These are phyloP conservation scores for Porites divaricata DNA, from an alignment of 92 coral and sea anemone genomes.

Conservation along the genomic window DNA sequence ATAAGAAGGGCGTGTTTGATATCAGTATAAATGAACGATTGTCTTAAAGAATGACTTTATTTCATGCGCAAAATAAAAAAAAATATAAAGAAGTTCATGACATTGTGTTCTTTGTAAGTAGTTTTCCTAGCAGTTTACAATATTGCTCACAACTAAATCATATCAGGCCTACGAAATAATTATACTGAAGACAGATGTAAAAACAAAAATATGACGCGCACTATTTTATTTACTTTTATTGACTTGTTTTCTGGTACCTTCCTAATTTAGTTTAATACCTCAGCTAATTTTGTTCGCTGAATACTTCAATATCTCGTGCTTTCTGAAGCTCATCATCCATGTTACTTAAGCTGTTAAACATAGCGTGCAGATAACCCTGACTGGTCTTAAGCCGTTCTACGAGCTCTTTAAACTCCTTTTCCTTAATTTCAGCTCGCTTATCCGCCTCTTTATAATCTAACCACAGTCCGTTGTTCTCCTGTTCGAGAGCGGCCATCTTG, in stretches of 20 bases:
- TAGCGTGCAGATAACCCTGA: conserved; percentile 69
- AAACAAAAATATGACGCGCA: too few relatives aligned
- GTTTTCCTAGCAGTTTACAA: too few relatives aligned
- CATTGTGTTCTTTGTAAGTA: too few relatives aligned
- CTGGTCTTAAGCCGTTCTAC: conserved; percentile 79
- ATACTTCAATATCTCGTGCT: conserved; percentile 71
- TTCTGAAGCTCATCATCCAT: conserved; percentile 84
- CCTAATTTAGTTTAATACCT: background rate
- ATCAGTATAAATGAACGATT: background rate
- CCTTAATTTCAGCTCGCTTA: conserved; percentile 78
- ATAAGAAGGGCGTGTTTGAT: background rate
- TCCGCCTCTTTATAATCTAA: conserved; percentile 78
- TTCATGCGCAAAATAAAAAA: background rate
- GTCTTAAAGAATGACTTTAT: conserved; percentile 1
- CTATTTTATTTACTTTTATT: background rate
- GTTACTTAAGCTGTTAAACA: conserved; percentile 84
- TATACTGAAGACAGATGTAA: too few relatives aligned
- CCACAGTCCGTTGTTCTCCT: conserved; percentile 87
- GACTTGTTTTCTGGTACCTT: background rate
- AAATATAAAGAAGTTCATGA: background rate
- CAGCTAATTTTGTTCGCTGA: conserved; percentile 21
- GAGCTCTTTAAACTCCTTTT: conserved; percentile 80
- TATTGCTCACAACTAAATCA: too few relatives aligned
- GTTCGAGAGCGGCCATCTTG: conserved; percentile 71
- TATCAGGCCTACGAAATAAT: too few relatives aligned